Conservation (phyloP, 2,888 invertebrate genomes). For the Nipponacmea schrenckii region DNA sequence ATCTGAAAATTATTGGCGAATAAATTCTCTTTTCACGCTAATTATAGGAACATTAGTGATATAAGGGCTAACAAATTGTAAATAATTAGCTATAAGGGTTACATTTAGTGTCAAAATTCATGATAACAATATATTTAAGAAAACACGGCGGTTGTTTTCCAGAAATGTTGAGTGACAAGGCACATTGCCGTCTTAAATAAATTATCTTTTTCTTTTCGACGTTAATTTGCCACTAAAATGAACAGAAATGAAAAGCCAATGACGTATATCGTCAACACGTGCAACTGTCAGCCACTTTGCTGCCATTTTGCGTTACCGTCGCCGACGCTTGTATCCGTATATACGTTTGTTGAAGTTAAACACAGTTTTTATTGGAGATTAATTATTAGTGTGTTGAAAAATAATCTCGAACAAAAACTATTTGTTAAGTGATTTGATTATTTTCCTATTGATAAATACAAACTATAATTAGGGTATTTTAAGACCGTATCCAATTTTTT, state of each 20-base stretch:
- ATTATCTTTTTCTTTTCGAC: conserved; percentile 8
- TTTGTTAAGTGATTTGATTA: conserved; percentile 1
- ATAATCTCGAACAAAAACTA: not conserved
- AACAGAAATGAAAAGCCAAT: conserved; percentile 7
- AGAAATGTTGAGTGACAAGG: not conserved
- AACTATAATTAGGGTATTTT: too few relatives aligned
- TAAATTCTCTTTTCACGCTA: not conserved
- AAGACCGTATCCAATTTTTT: too few relatives aligned
- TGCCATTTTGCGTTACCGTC: too few relatives aligned
- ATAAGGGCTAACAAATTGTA: conserved; percentile 7
- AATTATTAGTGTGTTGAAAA: conserved; percentile 6
- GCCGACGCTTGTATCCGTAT: too few relatives aligned
- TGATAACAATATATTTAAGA: not conserved
- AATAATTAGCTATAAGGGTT: not conserved
- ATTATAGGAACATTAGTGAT: conserved; percentile 1
- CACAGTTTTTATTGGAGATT: not conserved
- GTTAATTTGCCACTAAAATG: conserved; percentile 7
- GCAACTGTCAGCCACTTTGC: not conserved
- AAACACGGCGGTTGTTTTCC: not conserved
- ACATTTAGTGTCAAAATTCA: not conserved
- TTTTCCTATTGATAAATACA: not conserved
- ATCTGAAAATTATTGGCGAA: not conserved
- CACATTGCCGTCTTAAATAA: conserved; percentile 2
- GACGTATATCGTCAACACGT: conserved; percentile 4
- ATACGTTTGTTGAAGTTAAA: too few relatives aligned